Base-by-base conservation (phyloP, 2,113 vertebrate species). In the Pao palembangensis region DNA sequence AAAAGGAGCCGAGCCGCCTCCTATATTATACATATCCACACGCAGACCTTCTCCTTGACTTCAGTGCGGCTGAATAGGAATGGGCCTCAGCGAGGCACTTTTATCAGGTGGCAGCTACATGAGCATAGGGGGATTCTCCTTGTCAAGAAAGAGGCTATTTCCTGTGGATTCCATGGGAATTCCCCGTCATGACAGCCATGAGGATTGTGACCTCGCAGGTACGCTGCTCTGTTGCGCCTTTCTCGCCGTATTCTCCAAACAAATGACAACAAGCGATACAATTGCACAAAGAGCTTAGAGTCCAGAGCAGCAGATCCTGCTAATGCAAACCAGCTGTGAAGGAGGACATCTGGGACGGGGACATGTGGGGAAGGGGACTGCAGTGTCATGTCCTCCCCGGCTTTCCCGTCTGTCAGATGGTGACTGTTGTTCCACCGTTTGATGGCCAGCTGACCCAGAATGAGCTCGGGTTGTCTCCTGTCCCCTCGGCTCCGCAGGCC, bases 31-130 rank as follows among this genome's bases (percentile, higher is more conserved):
- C 59, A 62, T 11, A 65, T 50, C 53, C 64, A 59, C 58, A 49
- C 47, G 59, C 69, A 62, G 41, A 73, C 73, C 75, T 79, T 83
- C 75, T 82, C 75, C 76, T 80, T 68, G 75, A 80, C 73, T 81
- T 85, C 70, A 64, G 73, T 76, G 61, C 75, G 51, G 71, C 78
- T 76, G 82, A 86, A 81, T 81, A 81, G 2, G 69, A 83, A 85
- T 56, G 41, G 61, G 67, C 69, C 80, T 82, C 80, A 79, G 61
- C 70, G 76, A 80, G 78, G 77, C 86, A 75, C 73, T 68, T 79
- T 77, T 73, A 79, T 54, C 20, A 76, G 73, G 81, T 75, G 78
- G 71, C 67, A 67, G 69, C 71, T 73, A 74, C 79, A 57, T 55
- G 58, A 82, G 61, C 59, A 64, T 64, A 25, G 55, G 42, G 57